Percentiles rank a stretch among this genome's conserved stretches.
Evolutionary conservation across 2,797 vertebrate genomes (phyloP).

Genomic region (Sciurus carolinensis): DNA sequence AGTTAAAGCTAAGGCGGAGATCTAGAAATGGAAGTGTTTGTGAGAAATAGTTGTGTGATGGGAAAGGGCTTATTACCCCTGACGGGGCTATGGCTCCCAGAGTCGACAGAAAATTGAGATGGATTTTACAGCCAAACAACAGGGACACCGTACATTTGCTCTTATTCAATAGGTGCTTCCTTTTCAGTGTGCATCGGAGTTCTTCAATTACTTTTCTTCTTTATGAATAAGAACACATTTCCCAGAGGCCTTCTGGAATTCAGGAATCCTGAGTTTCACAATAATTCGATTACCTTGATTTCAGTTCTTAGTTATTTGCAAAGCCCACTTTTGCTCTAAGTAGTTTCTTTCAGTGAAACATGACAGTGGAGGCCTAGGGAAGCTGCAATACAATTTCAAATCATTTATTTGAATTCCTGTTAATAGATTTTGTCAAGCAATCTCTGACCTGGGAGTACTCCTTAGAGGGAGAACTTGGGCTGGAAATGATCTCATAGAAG

Average conservation of each 20-base stretch:
- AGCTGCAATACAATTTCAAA: slow-evolving; percentile 1
- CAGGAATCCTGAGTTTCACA: background rate
- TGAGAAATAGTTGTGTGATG: background rate
- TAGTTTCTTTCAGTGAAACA: slow-evolving; percentile 28
- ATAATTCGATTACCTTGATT: slow-evolving; percentile 22
- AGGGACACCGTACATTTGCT: background rate
- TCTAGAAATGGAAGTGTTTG: background rate
- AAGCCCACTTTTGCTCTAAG: background rate
- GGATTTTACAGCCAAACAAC: slow-evolving; percentile 10
- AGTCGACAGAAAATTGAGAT: slow-evolving; percentile 20
- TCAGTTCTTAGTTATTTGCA: slow-evolving; percentile 22
- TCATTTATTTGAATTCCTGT: slow-evolving; percentile 12
- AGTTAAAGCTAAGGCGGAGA: background rate
- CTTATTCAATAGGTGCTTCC: background rate
- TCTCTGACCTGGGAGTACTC: slow-evolving; percentile 6
- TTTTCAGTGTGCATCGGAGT: background rate
- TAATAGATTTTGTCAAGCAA: background rate
- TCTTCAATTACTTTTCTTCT: slow-evolving; percentile 20
- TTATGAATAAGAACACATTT: background rate
- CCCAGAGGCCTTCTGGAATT: background rate
- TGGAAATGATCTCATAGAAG: slow-evolving; percentile 6
- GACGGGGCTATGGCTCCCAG: background rate
- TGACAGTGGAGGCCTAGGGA: background rate
- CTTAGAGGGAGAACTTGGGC: background rate
- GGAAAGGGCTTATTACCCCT: background rate